Base-by-base conservation (phyloP, 2,797 vertebrate genomes). In the Siniperca undulata region DNA sequence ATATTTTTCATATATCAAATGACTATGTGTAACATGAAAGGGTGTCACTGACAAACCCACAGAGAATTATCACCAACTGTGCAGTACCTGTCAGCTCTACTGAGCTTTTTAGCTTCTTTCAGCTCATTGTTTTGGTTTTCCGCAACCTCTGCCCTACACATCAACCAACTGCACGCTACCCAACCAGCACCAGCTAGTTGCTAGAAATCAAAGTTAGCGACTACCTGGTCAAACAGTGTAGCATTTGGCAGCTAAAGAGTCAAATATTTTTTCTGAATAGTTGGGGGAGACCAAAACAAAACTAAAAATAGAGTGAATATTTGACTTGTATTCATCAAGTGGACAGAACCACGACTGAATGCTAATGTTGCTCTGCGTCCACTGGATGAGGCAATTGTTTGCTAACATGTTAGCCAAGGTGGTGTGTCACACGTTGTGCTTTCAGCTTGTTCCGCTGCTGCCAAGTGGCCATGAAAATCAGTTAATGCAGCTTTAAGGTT, bases 391-490 rank as follows among this genome's bases (percentile, higher is more conserved):
- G 61, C 19, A 55, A 2, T 13, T 42, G 14, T 86, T 71, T 17
- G 14, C 11, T n/a, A n/a, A 24, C 20, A 59, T 16, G 12, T 34
- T 52, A 3, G 44, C 52, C 17, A 40, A 24, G 50, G 11, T 56
- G 19, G 7, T n/a, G 42, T 16, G 24, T 73, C 56, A 55, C 20
- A 22, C 27, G 13, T 40, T 36, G 36, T 60, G 12, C 59, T 74
- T 77, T 74, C 24, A 61, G 20, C n/a, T 59, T 13, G 14, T 64
- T 20, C 38, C 7, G 20, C 40, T 62, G 19, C 44, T 52, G 36
- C 30, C 10, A 24, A 17, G 58, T 19, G 17, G 38, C 13, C 50
- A 74, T 30, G 22, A 22, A 46, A 84, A 77, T 77, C 46, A 73
- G 14, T 56, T n/a, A 4, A 30, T 24, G 38, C 5, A 67, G 50